A percentile compares a stretch with the other conserved stretches of the same genome.
These are phyloP conservation scores for Hipposideros armiger DNA, from an alignment of 2,113 vertebrate species.

Conservation along the genomic window DNA sequence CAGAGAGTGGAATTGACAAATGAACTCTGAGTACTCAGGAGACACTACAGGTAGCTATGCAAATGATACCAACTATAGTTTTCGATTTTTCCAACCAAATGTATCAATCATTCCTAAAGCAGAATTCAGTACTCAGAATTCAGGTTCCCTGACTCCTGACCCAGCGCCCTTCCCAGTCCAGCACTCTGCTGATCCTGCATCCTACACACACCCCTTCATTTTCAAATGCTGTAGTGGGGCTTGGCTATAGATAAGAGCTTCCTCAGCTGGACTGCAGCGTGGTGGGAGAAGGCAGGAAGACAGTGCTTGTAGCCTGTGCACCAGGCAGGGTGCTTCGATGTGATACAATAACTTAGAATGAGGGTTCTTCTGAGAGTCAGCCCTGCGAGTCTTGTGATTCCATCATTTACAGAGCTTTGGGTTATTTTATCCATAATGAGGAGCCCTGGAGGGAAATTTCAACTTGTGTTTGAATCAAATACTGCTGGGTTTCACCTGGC, in stretches of 20 bases:
- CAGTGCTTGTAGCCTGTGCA: neutral
- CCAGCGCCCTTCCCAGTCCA: neutral
- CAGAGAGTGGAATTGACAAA: neutral
- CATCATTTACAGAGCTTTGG: neutral
- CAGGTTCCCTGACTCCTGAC: neutral
- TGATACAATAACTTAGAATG: neutral
- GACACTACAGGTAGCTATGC: neutral
- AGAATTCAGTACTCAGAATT: neutral
- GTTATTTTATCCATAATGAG: neutral
- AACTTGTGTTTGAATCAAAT: neutral
- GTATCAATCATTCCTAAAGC: neutral
- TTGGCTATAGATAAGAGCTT: neutral
- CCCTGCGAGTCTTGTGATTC: neutral
- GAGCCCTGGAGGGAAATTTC: neutral
- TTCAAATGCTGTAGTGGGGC: neutral
- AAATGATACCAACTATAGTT: neutral
- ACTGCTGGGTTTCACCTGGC: neutral
- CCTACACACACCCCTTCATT: neutral
- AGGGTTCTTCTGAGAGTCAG: neutral
- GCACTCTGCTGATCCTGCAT: neutral
- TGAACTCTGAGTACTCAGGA: neutral
- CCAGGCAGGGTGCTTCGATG: neutral
- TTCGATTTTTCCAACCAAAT: neutral
- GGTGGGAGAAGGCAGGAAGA: neutral
- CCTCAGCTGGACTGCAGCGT: neutral